Conservation (phyloP, 2,797 vertebrate species). For the Amniataba percoides region DNA sequence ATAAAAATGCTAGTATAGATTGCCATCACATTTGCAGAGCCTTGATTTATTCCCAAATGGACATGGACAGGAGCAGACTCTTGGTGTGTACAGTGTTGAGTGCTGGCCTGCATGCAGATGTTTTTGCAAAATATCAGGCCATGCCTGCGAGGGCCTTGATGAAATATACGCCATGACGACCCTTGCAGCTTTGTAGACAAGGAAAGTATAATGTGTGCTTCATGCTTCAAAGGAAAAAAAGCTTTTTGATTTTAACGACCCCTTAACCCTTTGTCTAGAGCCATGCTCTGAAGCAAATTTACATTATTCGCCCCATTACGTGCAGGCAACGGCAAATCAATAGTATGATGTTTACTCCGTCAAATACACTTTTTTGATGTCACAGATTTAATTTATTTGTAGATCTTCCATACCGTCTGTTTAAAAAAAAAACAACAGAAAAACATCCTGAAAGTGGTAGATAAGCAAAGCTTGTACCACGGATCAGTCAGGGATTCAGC, state of each 20-base stretch:
- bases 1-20: not conserved
- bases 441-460: conserved; percentile 1
- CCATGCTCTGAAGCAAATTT: not conserved
- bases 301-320: not conserved
- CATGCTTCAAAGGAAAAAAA: not conserved
- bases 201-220: not conserved
- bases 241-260: not conserved
- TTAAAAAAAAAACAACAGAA: no score
- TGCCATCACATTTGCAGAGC: not conserved
- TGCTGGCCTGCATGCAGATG: no score
- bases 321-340: not conserved
- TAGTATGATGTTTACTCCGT: not conserved
- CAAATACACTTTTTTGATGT: not conserved
- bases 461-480: not conserved
- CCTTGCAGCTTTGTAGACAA: not conserved
- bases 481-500: not conserved
- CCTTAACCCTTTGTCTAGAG: not conserved
- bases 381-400: not conserved
- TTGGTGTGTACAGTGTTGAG: not conserved
- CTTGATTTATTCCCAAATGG: not conserved
- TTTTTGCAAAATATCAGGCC: not conserved
- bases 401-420: not conserved
- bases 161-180: not conserved
- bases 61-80: not conserved
- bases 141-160: not conserved